These are phyloP conservation scores for Tetragnatha versicolor DNA, from an alignment of 1,140 invertebrate genomes.

Conservation along the genomic window DNA sequence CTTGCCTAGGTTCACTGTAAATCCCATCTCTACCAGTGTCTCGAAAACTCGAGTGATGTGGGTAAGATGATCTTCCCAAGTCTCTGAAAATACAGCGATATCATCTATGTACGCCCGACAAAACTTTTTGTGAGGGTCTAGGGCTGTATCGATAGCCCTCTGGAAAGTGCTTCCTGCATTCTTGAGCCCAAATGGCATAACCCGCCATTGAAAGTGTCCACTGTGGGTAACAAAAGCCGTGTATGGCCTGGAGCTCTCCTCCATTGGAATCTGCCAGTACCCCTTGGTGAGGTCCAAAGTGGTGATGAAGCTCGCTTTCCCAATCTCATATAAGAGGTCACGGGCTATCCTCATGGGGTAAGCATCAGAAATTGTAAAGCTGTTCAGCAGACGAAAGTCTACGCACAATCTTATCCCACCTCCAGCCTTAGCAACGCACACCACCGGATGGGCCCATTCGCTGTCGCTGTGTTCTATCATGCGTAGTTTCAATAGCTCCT, in stretches of 20 bases:
- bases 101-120: conserved; percentile 58
- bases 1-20: conserved; percentile 59
- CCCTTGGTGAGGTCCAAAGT: background rate
- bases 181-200: background rate
- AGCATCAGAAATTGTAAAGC: background rate
- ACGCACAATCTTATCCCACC: conserved; percentile 27
- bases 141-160: background rate
- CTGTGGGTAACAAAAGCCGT: background rate
- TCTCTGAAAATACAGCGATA: conserved; percentile 49
- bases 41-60: conserved; percentile 23
- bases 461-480: background rate
- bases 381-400: conserved; percentile 57
- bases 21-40: conserved; percentile 47
- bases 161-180: background rate
- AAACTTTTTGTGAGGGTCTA: background rate
- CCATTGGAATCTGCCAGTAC: background rate
- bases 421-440: background rate
- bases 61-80: conserved; percentile 52
- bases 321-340: background rate
- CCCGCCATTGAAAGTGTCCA: background rate
- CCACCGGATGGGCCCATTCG: background rate
- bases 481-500: background rate
- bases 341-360: background rate
- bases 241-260: background rate
- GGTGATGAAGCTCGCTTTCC: too few species aligned